phyloP scores from a whole-genome alignment of 2,797 vertebrate genomes.

The Ptychadena robeensis region DNA sequence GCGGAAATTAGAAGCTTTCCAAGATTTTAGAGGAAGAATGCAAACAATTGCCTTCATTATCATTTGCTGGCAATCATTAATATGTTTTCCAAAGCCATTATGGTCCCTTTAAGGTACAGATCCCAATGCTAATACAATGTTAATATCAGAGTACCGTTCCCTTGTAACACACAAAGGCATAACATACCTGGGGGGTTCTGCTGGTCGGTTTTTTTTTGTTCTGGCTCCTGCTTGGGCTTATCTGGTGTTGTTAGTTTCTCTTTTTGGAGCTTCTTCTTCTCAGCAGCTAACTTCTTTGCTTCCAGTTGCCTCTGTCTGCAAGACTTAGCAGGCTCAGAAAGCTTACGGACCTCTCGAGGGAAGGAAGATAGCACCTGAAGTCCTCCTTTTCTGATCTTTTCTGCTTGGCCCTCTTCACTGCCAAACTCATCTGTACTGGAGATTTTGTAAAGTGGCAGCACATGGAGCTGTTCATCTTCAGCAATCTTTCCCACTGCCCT shows the following conservation, averaged over 20 bases:
- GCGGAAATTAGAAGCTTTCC: too few relatives aligned
- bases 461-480: slow-evolving; percentile 94
- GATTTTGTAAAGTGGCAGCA: slow-evolving; percentile 94
- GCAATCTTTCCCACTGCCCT: slow-evolving; percentile 85
- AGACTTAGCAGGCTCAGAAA: slow-evolving; percentile 95
- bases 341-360: slow-evolving; percentile 90
- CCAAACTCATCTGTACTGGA: slow-evolving; percentile 90
- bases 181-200: slow-evolving; percentile 71
- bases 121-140: too few relatives aligned
- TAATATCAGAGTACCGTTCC: too few relatives aligned
- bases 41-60: too few relatives aligned
- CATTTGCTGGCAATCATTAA: too few relatives aligned
- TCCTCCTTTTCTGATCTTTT: slow-evolving; percentile 89
- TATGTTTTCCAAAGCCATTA: too few relatives aligned
- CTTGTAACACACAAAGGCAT: neutral
- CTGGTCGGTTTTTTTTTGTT: slow-evolving; percentile 67
- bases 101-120: too few relatives aligned
- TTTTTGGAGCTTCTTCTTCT: slow-evolving; percentile 91
- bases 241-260: slow-evolving; percentile 88
- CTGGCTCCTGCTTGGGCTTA: slow-evolving; percentile 81
- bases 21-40: too few relatives aligned
- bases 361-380: slow-evolving; percentile 93
- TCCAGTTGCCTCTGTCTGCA: slow-evolving; percentile 93
- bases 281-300: slow-evolving; percentile 89
- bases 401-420: slow-evolving; percentile 87